Conservation (phyloP, 2,888 invertebrate genomes). For the Cyaniris semiargus region DNA sequence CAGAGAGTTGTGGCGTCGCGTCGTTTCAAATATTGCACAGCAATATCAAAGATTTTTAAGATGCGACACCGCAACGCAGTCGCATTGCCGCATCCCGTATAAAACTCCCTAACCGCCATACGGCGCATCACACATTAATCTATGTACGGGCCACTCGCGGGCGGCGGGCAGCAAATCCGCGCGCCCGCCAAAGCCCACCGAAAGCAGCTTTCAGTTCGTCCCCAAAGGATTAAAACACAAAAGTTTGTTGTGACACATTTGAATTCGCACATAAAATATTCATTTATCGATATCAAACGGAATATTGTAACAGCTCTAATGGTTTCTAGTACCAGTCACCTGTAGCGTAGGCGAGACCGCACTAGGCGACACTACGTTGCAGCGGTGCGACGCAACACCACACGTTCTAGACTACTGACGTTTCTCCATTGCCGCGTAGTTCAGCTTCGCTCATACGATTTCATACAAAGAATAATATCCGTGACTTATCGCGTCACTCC, state of each 20-base stretch:
- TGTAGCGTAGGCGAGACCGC: neutral
- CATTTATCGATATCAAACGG: slow-evolving; percentile 5
- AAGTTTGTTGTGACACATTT: slow-evolving; percentile 46
- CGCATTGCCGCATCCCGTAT: neutral
- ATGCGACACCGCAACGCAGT: no score
- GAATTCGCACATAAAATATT: slow-evolving; percentile 13
- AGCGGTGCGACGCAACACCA: no score
- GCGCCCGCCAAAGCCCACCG: slow-evolving; percentile 61
- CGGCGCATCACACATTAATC: slow-evolving; percentile 39
- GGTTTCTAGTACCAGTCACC: neutral
- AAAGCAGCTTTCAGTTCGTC: slow-evolving; percentile 72
- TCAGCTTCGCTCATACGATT: no score
- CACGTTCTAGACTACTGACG: no score
- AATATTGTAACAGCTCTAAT: neutral
- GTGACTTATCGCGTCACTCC: no score
- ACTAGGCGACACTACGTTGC: no score
- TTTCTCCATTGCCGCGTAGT: no score
- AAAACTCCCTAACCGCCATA: slow-evolving; percentile 28
- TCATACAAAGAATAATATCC: no score
- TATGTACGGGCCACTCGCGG: slow-evolving; percentile 44
- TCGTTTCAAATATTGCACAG: no score
- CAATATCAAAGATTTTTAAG: no score
- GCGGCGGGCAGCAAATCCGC: slow-evolving; percentile 53
- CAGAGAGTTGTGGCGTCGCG: no score
- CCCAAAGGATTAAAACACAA: slow-evolving; percentile 65